Evolutionary conservation across 2,113 vertebrate species (phyloP), one percentile per base, ranked within the genome.

Genomic region (Octodon degus): DNA sequence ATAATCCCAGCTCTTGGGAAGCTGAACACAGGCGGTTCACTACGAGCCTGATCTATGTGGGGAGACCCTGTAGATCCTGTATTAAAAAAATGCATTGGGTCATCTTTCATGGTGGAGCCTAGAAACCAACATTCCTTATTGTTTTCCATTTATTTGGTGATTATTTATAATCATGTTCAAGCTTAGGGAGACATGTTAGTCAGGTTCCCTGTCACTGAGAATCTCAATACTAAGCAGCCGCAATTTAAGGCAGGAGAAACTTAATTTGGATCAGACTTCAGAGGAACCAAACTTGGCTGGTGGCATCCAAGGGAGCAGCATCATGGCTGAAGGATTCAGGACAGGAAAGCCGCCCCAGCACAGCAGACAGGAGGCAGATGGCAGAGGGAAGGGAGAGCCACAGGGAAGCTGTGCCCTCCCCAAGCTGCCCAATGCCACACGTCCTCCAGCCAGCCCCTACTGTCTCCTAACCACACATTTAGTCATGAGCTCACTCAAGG

Each of bases 131-230:
- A 30, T 1, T 72, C 87, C 53, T 34, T 20, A 79, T 60, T 86
- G 25, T 50, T 82, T 88, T 68, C 24, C 6, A 79, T 81, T 34
- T 50, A 77, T 72, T 88, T 90, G 40, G 40, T 86, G 55, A 10
- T 96, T 70, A 30, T 65, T 50, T 83, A 27, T 82, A 85, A 89
- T 91, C 10, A 84, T 83, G 65, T 88, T 76, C 79, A 76, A 80
- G 74, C n/a, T 40, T 22, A 40, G 40, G n/a, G 37, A 74, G n/a
- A 74, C 70, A 74, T 74, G 8, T 40, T 40, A 40, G n/a, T 74
- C 70, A 74, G n/a, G 24, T 74, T 10, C 37, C 19, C 40, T 74
- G n/a, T 74, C 20, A 24, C n/a, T 22, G n/a, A 40, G 68, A 11
- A 20, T 50, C 25, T 77, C 13, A 3, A 50, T 50, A 50, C 5